A percentile compares a stretch with the other conserved stretches of the same genome.
Evolutionary conservation across 2,113 vertebrate genomes (phyloP).

Genomic region (Thryonomys swinderianus): DNA sequence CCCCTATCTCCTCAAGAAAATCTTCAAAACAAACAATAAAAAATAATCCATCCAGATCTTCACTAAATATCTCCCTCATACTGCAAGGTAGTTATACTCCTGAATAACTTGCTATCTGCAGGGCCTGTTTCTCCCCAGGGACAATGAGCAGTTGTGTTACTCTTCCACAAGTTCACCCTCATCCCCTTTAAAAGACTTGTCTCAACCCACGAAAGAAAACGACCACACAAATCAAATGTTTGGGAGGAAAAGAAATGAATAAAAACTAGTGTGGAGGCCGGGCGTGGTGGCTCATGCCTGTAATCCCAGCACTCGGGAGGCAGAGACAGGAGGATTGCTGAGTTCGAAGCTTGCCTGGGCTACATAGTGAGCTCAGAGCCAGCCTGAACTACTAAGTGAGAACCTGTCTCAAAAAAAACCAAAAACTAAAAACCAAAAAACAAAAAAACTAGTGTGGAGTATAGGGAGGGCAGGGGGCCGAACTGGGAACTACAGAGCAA

Average conservation of each 20-base stretch:
- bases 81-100: neutral
- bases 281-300: too few species aligned
- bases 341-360: too few species aligned
- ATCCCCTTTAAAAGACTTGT: slow-evolving; percentile 22
- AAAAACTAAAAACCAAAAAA: slow-evolving; percentile 54
- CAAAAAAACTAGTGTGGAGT: neutral
- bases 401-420: too few species aligned
- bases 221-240: slow-evolving; percentile 27
- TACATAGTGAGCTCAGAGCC: too few species aligned
- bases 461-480: neutral
- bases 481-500: slow-evolving; percentile 15
- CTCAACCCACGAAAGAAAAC: neutral
- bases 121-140: neutral
- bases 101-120: slow-evolving; percentile 11
- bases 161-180: neutral
- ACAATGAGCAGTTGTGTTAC: slow-evolving; percentile 18
- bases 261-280: neutral
- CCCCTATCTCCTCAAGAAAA: slow-evolving; percentile 20
- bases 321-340: too few species aligned
- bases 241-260: slow-evolving; percentile 26
- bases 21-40: slow-evolving; percentile 42
- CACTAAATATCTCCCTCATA: slow-evolving; percentile 7
- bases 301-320: too few species aligned
- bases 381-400: too few species aligned
- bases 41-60: slow-evolving; percentile 18